Percentiles rank a stretch among this genome's conserved stretches.
Evolutionary conservation across 2,113 vertebrate genomes (phyloP).

Genomic region (Argyrosomus japonicus): DNA sequence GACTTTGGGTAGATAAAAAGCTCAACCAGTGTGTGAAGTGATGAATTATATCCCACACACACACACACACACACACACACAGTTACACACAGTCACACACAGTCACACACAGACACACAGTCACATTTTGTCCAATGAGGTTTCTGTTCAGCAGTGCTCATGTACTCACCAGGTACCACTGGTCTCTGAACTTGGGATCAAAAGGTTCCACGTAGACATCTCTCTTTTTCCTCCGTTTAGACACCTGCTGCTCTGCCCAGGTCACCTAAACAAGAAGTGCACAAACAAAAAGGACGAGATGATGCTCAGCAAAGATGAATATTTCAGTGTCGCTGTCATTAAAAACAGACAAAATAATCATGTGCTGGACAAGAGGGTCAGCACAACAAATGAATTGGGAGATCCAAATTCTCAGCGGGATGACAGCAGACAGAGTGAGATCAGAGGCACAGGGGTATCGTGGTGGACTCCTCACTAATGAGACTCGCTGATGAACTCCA

Average conservation of each 20-base stretch:
- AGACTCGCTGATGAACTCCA: conserved; percentile 63
- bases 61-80: neutral
- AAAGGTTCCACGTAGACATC: conserved; percentile 89
- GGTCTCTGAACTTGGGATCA: conserved; percentile 93
- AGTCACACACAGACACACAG: neutral
- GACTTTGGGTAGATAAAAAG: conserved; percentile 38
- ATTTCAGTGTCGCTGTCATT: too few species aligned
- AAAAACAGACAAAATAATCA: conserved; percentile 36
- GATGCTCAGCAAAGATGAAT: neutral
- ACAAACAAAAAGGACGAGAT: neutral
- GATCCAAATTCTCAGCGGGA: conserved; percentile 55
- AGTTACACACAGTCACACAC: too few species aligned
- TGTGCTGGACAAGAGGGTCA: conserved; percentile 40
- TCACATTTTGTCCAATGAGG: neutral
- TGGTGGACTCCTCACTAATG: conserved; percentile 63
- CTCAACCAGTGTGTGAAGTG: conserved; percentile 23
- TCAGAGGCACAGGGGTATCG: conserved; percentile 49
- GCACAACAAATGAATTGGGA: conserved; percentile 58
- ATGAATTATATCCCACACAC: conserved; percentile 6
- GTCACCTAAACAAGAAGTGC: conserved; percentile 83
- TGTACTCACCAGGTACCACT: conserved; percentile 97
- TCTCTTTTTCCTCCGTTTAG: conserved; percentile 90
- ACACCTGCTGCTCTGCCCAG: conserved; percentile 96
- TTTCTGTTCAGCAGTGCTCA: neutral
- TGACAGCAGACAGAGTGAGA: conserved; percentile 52